Evolutionary conservation across 2,797 vertebrate genomes (phyloP), one percentile per base, ranked within the genome.

Genomic region (Mormyrops boulengeri): DNA sequence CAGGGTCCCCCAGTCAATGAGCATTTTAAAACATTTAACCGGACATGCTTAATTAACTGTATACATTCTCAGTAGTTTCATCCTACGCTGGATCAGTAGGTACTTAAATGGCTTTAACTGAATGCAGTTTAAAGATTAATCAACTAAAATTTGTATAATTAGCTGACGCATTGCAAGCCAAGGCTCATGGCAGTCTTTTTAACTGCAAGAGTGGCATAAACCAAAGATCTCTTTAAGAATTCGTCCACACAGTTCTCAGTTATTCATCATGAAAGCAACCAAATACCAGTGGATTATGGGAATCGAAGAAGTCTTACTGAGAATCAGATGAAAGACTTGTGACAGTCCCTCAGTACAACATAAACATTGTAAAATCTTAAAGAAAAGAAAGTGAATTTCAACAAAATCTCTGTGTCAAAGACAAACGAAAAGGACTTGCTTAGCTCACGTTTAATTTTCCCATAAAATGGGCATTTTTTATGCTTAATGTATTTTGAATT

Each of bases 211-310:
- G 85, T 53, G 26, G 14, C 22, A 86, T 38, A 53, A 52, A 53
- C 26, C 22, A 34, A 30, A 34, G 85, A 34, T 52, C 26, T 34
- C 11, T 14, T 86, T 55, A 52, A 53, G 49, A 86, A 53, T 86
- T 53, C 49, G 12, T 53, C 26, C 85, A 38, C 50, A 86, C n/a
- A 47, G 30, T 73, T 86, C 50, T 86, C 85, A 34, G 85, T 86
- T 53, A 50, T 85, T 85, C 49, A 50, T 41, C 47, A 49, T 85
- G 49, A 85, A 85, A 85, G 47, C 49, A 53, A 26, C 84, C 49
- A 53, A 55, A 86, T 52, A 50, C 85, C 85, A 86, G 85, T 53
- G 85, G 85, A 86, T 86, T 86, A 86, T 86, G 85, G 85, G 49
- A 52, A 86, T 17, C 55, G 85, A 86, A 86, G 47, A 86, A 52